Base-by-base conservation (phyloP, 2,888 invertebrate genomes). In the Dermolepida albohirtum region DNA sequence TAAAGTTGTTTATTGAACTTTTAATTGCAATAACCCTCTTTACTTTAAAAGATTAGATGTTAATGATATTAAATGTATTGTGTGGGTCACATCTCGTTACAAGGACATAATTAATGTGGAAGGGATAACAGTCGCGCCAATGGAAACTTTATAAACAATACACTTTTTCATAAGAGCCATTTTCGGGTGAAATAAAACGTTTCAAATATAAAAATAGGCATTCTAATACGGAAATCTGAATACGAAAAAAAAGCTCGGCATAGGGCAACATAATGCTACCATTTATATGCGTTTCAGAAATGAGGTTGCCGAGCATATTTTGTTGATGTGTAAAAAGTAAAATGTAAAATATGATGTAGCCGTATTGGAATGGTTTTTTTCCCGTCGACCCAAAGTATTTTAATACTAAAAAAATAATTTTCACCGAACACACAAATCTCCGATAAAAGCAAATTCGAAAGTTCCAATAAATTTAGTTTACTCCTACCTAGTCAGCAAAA, bases 211-310 rank as follows among this genome's bases (percentile, higher is more conserved):
- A 62, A 62, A 62, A 62, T 62, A 47, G 47, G 59, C 43, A 44
- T 41, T 14, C 59, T 47, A 59, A 59, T 47, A 59, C 29, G 14
- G 59, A 62, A 62, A 62, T 47, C 14, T 43, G 59, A 47, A 62
- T 62, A 62, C 59, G 44, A 47, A 34, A 34, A 59, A 57, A 57
- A 62, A 49, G 34, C 14, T 16, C 49, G 47, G 59, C 59, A 47
- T 16, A 34, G 47, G 59, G 16, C 39, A 39, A 47, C 16, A 47
- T 62, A 62, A 62, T 62, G 39, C 47, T 16, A 34, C 59, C 59
- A 62, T 62, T 62, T 62, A 47, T 62, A 62, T 62, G 59, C 59
- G 59, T 62, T 49, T 16, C 39, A 62, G 59, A 47, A 62, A 62
- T 62, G 59, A 62, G 47, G 47, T 47, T 34, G 59, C 16, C 47